Percentiles rank a stretch among this genome's conserved stretches.
Conservation (phyloP, 2,797 vertebrate species). For the Centroberyx gerrardi region DNA sequence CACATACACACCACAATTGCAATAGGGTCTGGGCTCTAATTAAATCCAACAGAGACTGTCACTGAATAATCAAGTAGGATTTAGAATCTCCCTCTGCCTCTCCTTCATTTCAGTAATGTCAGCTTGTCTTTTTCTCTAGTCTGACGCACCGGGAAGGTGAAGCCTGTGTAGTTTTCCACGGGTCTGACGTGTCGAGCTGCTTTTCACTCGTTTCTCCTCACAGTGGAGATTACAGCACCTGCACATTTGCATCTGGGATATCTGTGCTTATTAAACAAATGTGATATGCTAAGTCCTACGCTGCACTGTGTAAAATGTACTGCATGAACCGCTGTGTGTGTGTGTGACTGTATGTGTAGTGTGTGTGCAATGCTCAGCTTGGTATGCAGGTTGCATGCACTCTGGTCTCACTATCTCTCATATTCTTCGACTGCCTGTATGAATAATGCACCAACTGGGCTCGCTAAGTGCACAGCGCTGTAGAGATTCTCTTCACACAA, state of each 20-base stretch:
- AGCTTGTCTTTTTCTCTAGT: background rate
- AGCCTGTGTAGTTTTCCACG: slow-evolving; percentile 1
- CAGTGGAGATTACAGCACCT: slow-evolving; percentile 14
- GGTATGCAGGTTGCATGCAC: slow-evolving; percentile 45
- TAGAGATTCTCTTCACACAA: slow-evolving; percentile 24
- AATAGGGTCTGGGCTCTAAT: slow-evolving; percentile 33
- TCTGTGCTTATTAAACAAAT: slow-evolving; percentile 29
- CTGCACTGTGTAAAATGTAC: slow-evolving; percentile 3
- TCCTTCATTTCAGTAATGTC: slow-evolving; percentile 7
- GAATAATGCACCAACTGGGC: slow-evolving; percentile 67
- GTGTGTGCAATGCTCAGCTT: slow-evolving; percentile 34
- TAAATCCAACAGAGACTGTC: slow-evolving; percentile 46
- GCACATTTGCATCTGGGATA: slow-evolving; percentile 20
- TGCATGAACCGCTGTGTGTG: background rate
- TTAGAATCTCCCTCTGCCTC: slow-evolving; percentile 15
- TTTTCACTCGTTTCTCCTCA: slow-evolving; percentile 21
- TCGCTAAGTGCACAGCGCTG: slow-evolving; percentile 57
- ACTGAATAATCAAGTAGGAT: slow-evolving; percentile 41
- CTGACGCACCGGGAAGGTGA: background rate
- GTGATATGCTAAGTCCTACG: slow-evolving; percentile 4
- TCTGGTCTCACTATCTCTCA: slow-evolving; percentile 18
- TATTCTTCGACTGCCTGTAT: slow-evolving; percentile 48
- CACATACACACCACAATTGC: slow-evolving; percentile 33
- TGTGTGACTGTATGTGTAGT: background rate
- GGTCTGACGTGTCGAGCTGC: background rate